A percentile compares a stretch with the other conserved stretches of the same genome.
Conservation (phyloP, 2,113 vertebrate genomes). For the Silurus glanis region DNA sequence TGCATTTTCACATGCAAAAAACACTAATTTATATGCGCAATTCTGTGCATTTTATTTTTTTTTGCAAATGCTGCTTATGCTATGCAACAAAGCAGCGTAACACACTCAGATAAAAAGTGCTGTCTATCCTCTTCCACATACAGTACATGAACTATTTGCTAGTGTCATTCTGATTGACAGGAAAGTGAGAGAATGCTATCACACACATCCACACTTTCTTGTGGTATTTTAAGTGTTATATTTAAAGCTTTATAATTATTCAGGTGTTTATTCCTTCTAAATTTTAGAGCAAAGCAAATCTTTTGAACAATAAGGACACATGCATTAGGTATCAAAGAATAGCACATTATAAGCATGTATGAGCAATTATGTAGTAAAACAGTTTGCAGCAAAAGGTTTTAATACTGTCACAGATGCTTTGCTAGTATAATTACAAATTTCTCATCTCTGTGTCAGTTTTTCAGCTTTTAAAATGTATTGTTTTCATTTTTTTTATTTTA, state of each 20-base stretch:
- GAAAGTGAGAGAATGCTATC: neutral
- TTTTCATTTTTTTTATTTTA: neutral
- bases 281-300: neutral
- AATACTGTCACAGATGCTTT: neutral
- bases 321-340: neutral
- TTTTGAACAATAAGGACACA: neutral
- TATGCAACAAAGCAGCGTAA: neutral
- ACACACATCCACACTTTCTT: neutral
- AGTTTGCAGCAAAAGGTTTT: neutral
- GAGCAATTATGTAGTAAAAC: neutral
- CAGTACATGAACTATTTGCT: no score
- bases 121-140: no score
- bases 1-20: neutral
- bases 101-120: no score
- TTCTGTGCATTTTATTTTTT: no score
- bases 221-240: neutral
- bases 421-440: neutral
- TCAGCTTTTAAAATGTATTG: neutral
- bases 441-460: neutral
- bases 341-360: neutral
- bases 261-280: neutral
- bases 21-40: no score
- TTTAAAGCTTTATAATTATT: neutral
- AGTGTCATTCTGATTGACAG: neutral
- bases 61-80: no score